These are phyloP conservation scores for Pipistrellus nathusii DNA, from an alignment of 2,797 vertebrate species.

Conservation along the genomic window DNA sequence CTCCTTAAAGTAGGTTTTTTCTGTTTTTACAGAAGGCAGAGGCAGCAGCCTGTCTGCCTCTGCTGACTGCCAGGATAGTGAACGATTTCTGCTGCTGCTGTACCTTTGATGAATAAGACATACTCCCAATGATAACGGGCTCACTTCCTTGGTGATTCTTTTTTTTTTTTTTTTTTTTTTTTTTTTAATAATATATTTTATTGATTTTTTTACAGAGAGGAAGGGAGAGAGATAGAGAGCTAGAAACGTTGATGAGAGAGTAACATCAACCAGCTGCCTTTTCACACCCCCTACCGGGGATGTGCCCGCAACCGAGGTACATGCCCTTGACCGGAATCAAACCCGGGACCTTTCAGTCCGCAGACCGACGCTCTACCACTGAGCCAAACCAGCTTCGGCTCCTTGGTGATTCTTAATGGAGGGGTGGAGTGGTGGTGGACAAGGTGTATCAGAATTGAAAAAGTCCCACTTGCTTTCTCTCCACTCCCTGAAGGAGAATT, in stretches of 20 bases:
- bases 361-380: too few relatives aligned
- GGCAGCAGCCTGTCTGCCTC: neutral
- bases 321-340: too few relatives aligned
- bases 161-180: too few relatives aligned
- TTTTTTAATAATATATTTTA: too few relatives aligned
- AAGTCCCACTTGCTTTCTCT: neutral
- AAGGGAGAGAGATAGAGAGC: too few relatives aligned
- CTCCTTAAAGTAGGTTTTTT: neutral
- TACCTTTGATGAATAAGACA: neutral
- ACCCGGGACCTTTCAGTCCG: too few relatives aligned
- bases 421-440: neutral
- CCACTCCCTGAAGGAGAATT: neutral
- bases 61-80: neutral
- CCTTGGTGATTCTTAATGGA: neutral
- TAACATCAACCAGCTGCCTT: too few relatives aligned
- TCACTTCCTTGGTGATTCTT: conserved; percentile 3
- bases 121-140: neutral
- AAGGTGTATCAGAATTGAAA: neutral
- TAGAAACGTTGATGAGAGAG: too few relatives aligned
- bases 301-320: too few relatives aligned
- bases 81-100: neutral
- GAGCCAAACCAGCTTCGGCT: too few relatives aligned
- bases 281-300: too few relatives aligned
- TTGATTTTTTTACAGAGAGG: too few relatives aligned
- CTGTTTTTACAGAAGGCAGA: neutral